Conservation (phyloP, 2,113 vertebrate genomes). For the Corythoichthys intestinalis region DNA sequence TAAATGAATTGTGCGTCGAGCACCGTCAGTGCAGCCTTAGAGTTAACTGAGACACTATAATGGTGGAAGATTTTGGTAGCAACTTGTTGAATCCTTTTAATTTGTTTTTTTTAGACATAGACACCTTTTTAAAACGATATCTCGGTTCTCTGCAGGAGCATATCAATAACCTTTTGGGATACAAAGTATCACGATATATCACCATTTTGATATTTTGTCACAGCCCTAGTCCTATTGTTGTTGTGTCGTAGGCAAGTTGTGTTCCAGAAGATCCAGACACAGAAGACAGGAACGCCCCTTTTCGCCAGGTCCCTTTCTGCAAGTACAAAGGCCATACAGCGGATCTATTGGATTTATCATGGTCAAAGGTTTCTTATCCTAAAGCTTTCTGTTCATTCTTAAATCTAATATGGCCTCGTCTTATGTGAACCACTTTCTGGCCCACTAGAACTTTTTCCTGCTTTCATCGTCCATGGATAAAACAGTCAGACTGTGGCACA, state of each 20-base stretch:
- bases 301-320: slow-evolving; percentile 92
- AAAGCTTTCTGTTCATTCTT: background rate
- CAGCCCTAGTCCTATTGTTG: background rate
- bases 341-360: slow-evolving; percentile 96
- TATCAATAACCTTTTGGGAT: too few relatives aligned
- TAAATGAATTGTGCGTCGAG: too few relatives aligned
- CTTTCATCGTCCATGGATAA: slow-evolving; percentile 99
- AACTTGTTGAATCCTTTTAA: too few relatives aligned
- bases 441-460: slow-evolving; percentile 92
- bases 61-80: too few relatives aligned
- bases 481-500: slow-evolving; percentile 96
- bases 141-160: too few relatives aligned
- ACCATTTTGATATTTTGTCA: too few relatives aligned
- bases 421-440: background rate
- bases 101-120: too few relatives aligned
- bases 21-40: too few relatives aligned
- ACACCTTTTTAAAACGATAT: too few relatives aligned
- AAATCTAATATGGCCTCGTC: background rate
- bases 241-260: slow-evolving; percentile 72
- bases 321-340: slow-evolving; percentile 99
- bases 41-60: too few relatives aligned
- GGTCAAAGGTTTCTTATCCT: slow-evolving; percentile 86
- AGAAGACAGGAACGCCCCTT: slow-evolving; percentile 90
- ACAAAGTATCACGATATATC: too few relatives aligned
- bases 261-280: slow-evolving; percentile 84